These are phyloP conservation scores for Cotesia vestalis DNA, from an alignment of 1,140 invertebrate genomes.

Conservation along the genomic window DNA sequence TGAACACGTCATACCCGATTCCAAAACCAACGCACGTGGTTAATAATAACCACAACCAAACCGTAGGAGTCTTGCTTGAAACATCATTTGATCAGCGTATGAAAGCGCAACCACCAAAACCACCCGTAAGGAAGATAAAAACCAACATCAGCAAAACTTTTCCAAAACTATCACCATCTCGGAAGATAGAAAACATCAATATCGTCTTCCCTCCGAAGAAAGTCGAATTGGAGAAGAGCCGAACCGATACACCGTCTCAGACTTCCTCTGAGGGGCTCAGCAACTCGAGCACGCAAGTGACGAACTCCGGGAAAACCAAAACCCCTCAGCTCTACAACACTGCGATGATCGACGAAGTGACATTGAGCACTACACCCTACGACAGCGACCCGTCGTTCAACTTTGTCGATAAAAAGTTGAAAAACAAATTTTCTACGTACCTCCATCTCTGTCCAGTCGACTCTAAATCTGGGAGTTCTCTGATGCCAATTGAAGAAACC, in stretches of 20 bases:
- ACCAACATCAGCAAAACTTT: constrained; percentile 36
- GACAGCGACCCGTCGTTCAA: too few species aligned
- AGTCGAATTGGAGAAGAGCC: background rate
- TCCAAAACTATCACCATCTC: constrained; percentile 19
- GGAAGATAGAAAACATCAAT: constrained; percentile 32
- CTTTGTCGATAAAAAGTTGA: too few species aligned
- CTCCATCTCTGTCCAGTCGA: too few species aligned
- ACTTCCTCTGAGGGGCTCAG: background rate
- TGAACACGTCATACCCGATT: background rate
- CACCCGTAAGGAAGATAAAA: background rate
- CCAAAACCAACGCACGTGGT: background rate
- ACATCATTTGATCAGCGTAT: background rate
- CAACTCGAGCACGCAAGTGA: background rate
- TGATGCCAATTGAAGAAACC: too few species aligned
- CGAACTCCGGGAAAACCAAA: background rate
- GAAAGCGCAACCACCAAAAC: background rate
- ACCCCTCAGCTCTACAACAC: too few species aligned
- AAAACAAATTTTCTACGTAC: too few species aligned
- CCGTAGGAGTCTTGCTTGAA: background rate
- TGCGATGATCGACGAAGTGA: too few species aligned
- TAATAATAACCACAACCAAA: background rate
- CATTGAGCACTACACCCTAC: too few species aligned
- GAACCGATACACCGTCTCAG: background rate
- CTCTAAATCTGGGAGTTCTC: too few species aligned
- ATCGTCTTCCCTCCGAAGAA: constrained; percentile 13